These are phyloP conservation scores for Benitochromis conjunctus DNA, from an alignment of 2,113 vertebrate species.

Conservation along the genomic window DNA sequence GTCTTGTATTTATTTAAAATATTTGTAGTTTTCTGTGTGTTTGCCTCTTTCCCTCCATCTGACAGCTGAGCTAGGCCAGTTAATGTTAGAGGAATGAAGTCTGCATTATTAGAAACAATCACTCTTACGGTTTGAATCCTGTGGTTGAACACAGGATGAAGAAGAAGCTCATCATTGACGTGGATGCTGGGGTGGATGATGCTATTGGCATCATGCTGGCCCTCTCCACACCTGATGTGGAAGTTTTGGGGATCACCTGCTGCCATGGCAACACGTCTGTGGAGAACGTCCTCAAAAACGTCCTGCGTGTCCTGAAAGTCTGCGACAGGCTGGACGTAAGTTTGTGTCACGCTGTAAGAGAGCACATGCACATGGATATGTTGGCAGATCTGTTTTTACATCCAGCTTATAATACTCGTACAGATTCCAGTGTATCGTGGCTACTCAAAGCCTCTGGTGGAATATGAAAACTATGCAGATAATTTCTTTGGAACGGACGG, in stretches of 20 bases:
- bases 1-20: background rate
- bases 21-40: background rate
- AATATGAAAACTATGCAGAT: background rate
- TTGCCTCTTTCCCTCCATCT: background rate
- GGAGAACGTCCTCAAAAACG: conserved; percentile 71
- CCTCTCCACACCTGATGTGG: conserved; percentile 47
- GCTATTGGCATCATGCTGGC: conserved; percentile 72
- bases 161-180: conserved; percentile 66
- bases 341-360: background rate
- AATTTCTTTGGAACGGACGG: conserved; percentile 60
- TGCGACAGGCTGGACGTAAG: conserved; percentile 36
- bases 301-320: conserved; percentile 66
- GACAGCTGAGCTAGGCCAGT: background rate
- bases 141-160: conserved; percentile 12
- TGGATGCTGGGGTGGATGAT: conserved; percentile 75
- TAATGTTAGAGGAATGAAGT: background rate
- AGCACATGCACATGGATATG: background rate
- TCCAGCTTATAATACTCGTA: background rate
- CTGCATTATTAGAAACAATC: background rate
- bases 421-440: background rate
- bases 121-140: background rate
- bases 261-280: conserved; percentile 65
- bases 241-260: conserved; percentile 73
- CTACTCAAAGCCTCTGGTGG: background rate
- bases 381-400: background rate